A percentile compares a stretch with the other conserved stretches of the same genome.
These are phyloP conservation scores for Colinus virginianus DNA, from an alignment of 2,113 vertebrate genomes.

Conservation along the genomic window DNA sequence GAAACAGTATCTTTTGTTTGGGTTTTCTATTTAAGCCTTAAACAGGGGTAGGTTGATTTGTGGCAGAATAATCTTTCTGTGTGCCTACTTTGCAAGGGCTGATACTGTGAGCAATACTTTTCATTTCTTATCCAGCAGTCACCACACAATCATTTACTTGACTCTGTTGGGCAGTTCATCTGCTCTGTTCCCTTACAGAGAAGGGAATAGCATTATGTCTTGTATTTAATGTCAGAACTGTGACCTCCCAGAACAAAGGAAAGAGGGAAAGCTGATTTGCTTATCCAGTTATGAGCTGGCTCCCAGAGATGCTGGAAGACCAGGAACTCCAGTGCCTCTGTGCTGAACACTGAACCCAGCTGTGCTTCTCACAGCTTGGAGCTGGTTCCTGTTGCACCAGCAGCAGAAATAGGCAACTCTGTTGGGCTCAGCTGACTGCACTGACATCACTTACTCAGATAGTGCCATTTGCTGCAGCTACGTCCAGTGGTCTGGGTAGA, in stretches of 20 bases:
- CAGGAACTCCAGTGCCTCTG: neutral
- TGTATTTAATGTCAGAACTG: neutral
- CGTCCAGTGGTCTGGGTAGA: neutral
- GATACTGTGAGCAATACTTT: neutral
- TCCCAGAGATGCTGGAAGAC: neutral
- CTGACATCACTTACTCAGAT: neutral
- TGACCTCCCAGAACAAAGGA: neutral
- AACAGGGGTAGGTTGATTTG: neutral
- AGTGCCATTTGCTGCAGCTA: neutral
- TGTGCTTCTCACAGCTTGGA: neutral
- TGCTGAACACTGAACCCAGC: neutral
- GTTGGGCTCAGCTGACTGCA: neutral
- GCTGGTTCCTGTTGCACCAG: neutral
- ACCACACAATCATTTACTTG: neutral
- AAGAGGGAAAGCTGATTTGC: neutral
- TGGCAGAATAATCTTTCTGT: neutral
- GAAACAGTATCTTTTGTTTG: neutral
- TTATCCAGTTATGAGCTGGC: neutral
- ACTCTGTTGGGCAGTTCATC: neutral
- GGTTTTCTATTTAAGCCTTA: neutral
- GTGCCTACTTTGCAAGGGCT: neutral
- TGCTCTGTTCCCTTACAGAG: neutral
- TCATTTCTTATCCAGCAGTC: neutral
- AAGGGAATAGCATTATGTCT: neutral
- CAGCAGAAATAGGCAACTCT: neutral